Conservation (phyloP, 2,113 vertebrate genomes). For the Pungitius pungitius region DNA sequence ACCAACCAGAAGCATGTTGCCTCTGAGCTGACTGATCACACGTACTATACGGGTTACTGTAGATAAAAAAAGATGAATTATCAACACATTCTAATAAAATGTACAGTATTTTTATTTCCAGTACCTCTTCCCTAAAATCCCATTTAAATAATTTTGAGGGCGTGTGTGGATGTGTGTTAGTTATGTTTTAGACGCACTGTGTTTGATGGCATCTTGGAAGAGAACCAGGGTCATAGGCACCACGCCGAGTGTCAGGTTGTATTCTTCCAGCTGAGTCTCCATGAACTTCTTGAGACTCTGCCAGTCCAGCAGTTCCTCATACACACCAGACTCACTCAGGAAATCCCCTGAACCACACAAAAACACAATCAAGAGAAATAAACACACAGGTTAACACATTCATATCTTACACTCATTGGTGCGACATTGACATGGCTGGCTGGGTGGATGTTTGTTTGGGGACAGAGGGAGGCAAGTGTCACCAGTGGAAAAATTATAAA, state of each 20-base stretch:
- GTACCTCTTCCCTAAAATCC: not conserved
- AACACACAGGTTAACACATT: not conserved
- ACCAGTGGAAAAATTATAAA: no score
- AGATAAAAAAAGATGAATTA: constrained; percentile 18
- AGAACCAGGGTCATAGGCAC: constrained; percentile 87
- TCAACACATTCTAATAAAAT: not conserved
- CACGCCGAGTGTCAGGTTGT: constrained; percentile 82
- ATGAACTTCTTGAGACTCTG: constrained; percentile 83
- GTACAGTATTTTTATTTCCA: not conserved
- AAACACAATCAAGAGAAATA: not conserved
- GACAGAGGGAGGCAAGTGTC: no score
- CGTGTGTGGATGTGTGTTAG: constrained; percentile 1
- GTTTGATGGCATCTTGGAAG: constrained; percentile 88
- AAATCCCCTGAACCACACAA: constrained; percentile 84
- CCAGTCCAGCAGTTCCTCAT: constrained; percentile 87
- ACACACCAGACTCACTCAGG: constrained; percentile 81
- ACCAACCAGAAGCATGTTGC: constrained; percentile 91
- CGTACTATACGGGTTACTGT: constrained; percentile 85
- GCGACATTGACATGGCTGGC: not conserved
- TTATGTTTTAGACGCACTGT: constrained; percentile 75
- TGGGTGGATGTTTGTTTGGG: not conserved
- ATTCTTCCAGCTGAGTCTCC: constrained; percentile 84
- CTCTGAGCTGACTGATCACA: constrained; percentile 89
- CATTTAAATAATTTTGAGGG: not conserved
- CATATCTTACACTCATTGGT: not conserved